Conservation (phyloP, 2,888 invertebrate genomes). For the Euproctis similis region DNA sequence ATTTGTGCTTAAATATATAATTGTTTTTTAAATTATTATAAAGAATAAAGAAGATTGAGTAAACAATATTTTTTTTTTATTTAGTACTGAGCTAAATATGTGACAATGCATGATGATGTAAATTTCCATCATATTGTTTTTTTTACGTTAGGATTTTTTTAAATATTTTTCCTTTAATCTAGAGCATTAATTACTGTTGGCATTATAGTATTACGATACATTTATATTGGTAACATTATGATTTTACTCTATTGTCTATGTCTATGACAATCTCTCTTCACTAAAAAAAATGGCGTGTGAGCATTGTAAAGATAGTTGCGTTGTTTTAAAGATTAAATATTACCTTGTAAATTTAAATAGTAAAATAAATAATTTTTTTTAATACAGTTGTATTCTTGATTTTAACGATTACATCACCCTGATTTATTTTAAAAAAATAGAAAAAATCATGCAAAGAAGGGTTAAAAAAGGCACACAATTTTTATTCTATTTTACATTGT, state of each 20-base stretch:
- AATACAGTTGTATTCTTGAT: too few relatives aligned
- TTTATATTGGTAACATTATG: too few relatives aligned
- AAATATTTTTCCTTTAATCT: conserved; percentile 31
- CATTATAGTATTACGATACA: too few relatives aligned
- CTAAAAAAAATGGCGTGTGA: too few relatives aligned
- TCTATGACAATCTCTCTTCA: too few relatives aligned
- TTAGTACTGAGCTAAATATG: conserved; percentile 14
- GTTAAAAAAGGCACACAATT: too few relatives aligned
- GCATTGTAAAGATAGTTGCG: too few relatives aligned
- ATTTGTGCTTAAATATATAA: conserved; percentile 16
- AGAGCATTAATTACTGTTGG: conserved; percentile 18
- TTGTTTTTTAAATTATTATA: conserved; percentile 26
- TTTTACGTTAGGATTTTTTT: conserved; percentile 18
- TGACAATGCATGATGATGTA: conserved; percentile 5
- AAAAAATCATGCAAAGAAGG: conserved; percentile 24
- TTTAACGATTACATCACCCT: conserved; percentile 24
- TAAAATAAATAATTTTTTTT: too few relatives aligned
- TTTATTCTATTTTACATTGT: too few relatives aligned
- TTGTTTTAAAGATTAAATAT: too few relatives aligned
- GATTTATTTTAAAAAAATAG: conserved; percentile 25
- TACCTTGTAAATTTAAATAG: too few relatives aligned
- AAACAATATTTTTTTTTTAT: conserved; percentile 16
- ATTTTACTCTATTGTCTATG: too few relatives aligned
- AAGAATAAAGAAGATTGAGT: conserved; percentile 22
- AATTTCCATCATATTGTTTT: conserved; percentile 2